phyloP scores from a whole-genome alignment of 1,140 invertebrate genomes.

The Streblospio benedicti region DNA sequence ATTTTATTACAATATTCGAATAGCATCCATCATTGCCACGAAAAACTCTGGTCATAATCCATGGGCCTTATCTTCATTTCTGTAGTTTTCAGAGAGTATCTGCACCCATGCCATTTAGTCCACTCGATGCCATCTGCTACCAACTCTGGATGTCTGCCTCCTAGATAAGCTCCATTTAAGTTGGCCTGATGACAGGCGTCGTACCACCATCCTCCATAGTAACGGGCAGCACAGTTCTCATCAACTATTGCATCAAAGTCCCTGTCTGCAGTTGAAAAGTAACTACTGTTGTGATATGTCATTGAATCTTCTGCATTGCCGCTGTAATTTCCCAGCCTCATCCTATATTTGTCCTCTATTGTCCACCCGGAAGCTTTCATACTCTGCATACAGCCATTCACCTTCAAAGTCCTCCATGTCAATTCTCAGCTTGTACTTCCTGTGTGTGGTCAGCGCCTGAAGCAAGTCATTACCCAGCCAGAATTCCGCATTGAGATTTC shows the following conservation, averaged over 20 bases:
- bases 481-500: constrained; percentile 47
- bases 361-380: not conserved
- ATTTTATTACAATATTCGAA: too few relatives aligned
- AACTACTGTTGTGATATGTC: not conserved
- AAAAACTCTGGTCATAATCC: constrained; percentile 75
- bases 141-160: constrained; percentile 54
- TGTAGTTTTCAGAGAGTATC: not conserved
- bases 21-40: too few relatives aligned
- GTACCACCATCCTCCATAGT: constrained; percentile 8
- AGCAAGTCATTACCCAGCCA: constrained; percentile 48
- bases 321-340: not conserved
- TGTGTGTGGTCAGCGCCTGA: too few relatives aligned
- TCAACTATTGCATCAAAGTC: not conserved
- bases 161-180: constrained; percentile 35
- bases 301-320: not conserved
- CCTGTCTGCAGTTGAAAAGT: not conserved
- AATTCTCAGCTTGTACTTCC: constrained; percentile 9
- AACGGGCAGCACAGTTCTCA: constrained; percentile 3
- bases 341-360: not conserved
- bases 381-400: not conserved
- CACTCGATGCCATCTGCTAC: too few relatives aligned
- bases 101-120: not conserved
- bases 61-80: constrained; percentile 2
- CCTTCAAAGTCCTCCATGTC: constrained; percentile 5
- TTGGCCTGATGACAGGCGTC: not conserved